Percentiles rank a stretch among this genome's conserved stretches.
Conservation (phyloP, 2,113 vertebrate genomes). For the Lynx canadensis region DNA sequence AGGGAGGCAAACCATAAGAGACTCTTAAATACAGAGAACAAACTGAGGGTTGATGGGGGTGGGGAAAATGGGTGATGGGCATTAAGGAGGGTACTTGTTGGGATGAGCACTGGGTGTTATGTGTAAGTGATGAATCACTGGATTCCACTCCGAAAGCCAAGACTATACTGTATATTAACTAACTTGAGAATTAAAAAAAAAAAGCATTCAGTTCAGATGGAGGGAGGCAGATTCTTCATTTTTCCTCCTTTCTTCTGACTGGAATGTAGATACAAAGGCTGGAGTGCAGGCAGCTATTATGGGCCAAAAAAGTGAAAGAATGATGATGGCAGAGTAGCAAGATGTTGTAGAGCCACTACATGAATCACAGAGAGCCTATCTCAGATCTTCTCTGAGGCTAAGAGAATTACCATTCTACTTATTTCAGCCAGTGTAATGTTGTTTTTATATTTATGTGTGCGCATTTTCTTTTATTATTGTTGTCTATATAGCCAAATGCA, state of each 20-base stretch:
- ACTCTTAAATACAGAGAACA: no score
- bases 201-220: no score
- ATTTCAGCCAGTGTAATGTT: background rate
- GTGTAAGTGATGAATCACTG: no score
- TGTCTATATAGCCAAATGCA: background rate
- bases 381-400: background rate
- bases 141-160: no score
- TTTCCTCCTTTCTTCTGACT: background rate
- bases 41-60: no score
- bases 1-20: no score
- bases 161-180: no score
- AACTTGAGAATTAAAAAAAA: no score
- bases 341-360: background rate
- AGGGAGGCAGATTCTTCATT: background rate
- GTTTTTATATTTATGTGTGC: background rate
- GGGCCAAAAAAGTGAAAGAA: background rate
- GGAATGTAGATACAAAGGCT: background rate
- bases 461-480: background rate
- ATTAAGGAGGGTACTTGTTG: no score
- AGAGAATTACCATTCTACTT: constrained; percentile 2
- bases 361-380: background rate
- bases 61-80: no score
- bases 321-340: background rate
- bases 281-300: background rate
- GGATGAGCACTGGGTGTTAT: no score